A percentile compares a stretch with the other conserved stretches of the same genome.
phyloP scores from a whole-genome alignment of 2,797 vertebrate species.

The Gadopsis marmoratus region DNA sequence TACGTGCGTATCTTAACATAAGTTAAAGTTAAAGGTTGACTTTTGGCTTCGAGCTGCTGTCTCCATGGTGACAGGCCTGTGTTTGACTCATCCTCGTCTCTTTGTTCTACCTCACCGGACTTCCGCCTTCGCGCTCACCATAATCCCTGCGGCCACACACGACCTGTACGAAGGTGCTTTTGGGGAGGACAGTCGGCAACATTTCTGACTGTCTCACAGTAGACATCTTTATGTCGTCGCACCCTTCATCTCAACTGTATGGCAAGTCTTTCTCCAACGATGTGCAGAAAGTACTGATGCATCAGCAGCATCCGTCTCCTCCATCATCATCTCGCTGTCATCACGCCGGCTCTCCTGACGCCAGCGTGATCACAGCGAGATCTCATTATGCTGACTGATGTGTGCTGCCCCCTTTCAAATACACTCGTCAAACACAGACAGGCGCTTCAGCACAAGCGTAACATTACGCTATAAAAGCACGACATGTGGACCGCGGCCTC shows the following conservation, averaged over 20 bases:
- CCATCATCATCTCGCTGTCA: background rate
- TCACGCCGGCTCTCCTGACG: background rate
- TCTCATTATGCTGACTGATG: slow-evolving; percentile 35
- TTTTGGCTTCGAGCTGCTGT: too few relatives aligned
- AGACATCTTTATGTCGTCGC: background rate
- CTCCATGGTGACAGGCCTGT: too few relatives aligned
- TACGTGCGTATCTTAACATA: too few relatives aligned
- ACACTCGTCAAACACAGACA: slow-evolving; percentile 37
- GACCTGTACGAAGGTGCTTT: too few relatives aligned
- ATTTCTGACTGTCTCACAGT: background rate
- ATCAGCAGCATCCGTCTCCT: slow-evolving; percentile 10
- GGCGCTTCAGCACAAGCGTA: slow-evolving; percentile 10
- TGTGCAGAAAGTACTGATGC: background rate
- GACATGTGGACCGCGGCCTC: slow-evolving; percentile 28
- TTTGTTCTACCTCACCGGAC: too few relatives aligned
- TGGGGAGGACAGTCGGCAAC: too few relatives aligned
- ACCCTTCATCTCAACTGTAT: background rate
- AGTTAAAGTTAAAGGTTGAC: too few relatives aligned
- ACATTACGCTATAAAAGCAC: slow-evolving; percentile 27
- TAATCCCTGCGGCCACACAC: too few relatives aligned
- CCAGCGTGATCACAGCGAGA: slow-evolving; percentile 1
- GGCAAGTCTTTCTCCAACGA: background rate
- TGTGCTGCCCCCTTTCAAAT: slow-evolving; percentile 3
- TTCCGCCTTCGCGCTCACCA: too few relatives aligned
- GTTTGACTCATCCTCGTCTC: too few relatives aligned